Percentiles rank a stretch among this genome's conserved stretches.
Conservation (phyloP, 2,113 vertebrate species). For the Hiodon alosoides region DNA sequence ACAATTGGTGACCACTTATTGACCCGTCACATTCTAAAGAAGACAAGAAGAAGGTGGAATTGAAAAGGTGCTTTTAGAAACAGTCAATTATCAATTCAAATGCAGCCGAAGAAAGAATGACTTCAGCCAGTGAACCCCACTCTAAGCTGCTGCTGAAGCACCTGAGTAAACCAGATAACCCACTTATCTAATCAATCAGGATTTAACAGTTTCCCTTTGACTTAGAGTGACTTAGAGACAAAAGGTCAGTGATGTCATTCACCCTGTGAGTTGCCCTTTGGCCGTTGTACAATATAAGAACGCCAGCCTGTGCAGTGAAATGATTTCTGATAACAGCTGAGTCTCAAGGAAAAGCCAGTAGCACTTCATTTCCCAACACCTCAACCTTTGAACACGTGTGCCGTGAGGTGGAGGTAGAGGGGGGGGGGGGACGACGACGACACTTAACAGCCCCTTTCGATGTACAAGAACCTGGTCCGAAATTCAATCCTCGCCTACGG, state of each 20-base stretch:
- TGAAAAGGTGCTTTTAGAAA: too few relatives aligned
- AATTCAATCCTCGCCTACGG: slow-evolving; percentile 31
- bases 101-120: too few relatives aligned
- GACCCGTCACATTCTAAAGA: too few relatives aligned
- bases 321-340: slow-evolving; percentile 4
- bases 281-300: neutral
- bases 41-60: too few relatives aligned
- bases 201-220: neutral
- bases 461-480: neutral
- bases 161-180: neutral
- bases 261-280: neutral
- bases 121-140: neutral
- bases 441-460: neutral
- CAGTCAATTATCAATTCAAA: too few relatives aligned
- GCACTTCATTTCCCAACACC: slow-evolving; percentile 28
- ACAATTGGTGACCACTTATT: too few relatives aligned
- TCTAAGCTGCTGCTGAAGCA: neutral
- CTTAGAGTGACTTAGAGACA: neutral
- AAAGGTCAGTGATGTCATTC: neutral
- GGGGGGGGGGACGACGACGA: too few relatives aligned
- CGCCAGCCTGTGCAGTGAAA: neutral
- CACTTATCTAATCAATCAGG: neutral
- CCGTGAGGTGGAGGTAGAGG: neutral
- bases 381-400: slow-evolving; percentile 42
- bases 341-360: neutral